Evolutionary conservation across 1,140 invertebrate species (phyloP).

Genomic region (Myzus persicae): DNA sequence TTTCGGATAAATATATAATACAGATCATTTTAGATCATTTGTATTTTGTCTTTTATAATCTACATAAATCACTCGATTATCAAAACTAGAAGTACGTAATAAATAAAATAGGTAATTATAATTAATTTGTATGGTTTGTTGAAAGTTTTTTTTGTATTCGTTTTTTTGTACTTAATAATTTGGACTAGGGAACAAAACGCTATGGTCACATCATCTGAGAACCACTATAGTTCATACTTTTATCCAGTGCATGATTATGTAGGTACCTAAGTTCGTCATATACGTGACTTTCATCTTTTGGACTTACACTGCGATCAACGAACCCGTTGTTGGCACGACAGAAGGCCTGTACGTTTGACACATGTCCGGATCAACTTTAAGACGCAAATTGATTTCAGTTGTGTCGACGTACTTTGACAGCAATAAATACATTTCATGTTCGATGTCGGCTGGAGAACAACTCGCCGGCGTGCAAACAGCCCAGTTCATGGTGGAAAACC

Average conservation of each 20-base stretch:
- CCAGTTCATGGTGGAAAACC: conserved; percentile 72
- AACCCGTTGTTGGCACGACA: conserved; percentile 64
- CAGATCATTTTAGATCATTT: neutral
- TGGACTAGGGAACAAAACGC: too few species aligned
- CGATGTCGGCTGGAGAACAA: conserved; percentile 69
- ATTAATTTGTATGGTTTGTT: neutral
- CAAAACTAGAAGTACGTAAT: neutral
- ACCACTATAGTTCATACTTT: neutral
- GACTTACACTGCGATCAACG: conserved; percentile 67
- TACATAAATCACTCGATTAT: neutral
- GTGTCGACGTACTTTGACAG: conserved; percentile 63
- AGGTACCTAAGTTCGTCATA: neutral
- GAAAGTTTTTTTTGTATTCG: neutral
- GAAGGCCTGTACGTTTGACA: conserved; percentile 66
- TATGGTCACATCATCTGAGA: too few species aligned
- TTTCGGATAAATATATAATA: neutral
- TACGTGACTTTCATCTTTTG: neutral
- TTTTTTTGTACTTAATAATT: too few species aligned
- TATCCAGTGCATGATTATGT: neutral
- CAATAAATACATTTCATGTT: conserved; percentile 66
- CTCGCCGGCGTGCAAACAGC: conserved; percentile 71
- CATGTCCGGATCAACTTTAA: conserved; percentile 70
- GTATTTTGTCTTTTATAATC: neutral
- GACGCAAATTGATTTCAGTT: conserved; percentile 67
- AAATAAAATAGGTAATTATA: neutral